phyloP scores from a whole-genome alignment of 2,888 invertebrate genomes.

The Ceraclea dissimilis region DNA sequence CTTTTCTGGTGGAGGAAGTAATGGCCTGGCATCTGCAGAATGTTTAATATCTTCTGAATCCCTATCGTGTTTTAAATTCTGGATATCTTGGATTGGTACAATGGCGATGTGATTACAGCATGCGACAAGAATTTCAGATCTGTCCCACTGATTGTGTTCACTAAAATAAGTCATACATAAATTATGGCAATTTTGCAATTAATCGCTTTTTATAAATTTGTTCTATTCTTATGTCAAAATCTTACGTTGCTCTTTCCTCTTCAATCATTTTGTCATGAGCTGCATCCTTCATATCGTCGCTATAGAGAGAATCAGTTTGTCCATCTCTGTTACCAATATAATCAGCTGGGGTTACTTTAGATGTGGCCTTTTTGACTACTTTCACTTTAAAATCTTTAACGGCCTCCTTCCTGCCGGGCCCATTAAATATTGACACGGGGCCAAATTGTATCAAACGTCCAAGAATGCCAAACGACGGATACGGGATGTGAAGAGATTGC shows the following conservation, averaged over 20 bases:
- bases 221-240: no score
- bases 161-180: slow-evolving; percentile 3
- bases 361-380: not conserved
- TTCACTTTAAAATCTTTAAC: not conserved
- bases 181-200: not conserved
- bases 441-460: slow-evolving; percentile 55
- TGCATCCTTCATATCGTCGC: slow-evolving; percentile 1
- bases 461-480: slow-evolving; percentile 48
- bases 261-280: slow-evolving; percentile 6
- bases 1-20: slow-evolving; percentile 36
- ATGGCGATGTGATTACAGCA: slow-evolving; percentile 50
- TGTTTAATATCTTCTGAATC: not conserved
- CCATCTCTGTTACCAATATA: not conserved
- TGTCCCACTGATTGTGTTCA: slow-evolving; percentile 30
- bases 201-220: no score
- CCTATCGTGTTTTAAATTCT: not conserved
- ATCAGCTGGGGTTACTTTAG: not conserved
- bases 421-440: slow-evolving; percentile 38
- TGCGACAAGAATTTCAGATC: slow-evolving; percentile 41
- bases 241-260: slow-evolving; percentile 10
- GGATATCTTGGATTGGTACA: slow-evolving; percentile 30
- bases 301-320: not conserved
- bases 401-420: slow-evolving; percentile 16
- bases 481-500: slow-evolving; percentile 49
- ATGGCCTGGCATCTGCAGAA: not conserved